phyloP scores from a whole-genome alignment of 2,113 vertebrate genomes.

The Delphinus delphis region DNA sequence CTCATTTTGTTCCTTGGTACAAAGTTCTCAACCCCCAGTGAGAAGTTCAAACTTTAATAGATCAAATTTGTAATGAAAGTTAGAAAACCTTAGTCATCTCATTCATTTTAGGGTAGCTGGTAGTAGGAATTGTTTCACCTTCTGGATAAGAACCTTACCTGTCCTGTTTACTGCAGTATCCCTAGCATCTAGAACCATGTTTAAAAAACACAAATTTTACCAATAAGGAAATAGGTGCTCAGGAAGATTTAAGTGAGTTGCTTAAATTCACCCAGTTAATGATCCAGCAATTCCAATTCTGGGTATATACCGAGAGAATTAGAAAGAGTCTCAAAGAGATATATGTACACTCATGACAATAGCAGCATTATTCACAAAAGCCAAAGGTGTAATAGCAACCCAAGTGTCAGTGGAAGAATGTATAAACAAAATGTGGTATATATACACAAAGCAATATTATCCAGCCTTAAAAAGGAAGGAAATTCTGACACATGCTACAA shows the following conservation, averaged over 20 bases:
- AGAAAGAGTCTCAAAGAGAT: not conserved
- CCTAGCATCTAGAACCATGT: not conserved
- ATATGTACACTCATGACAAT: not conserved
- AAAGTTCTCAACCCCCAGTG: not conserved
- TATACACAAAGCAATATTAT: not conserved
- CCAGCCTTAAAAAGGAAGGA: not conserved
- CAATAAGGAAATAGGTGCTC: not conserved
- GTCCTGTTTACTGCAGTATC: not conserved
- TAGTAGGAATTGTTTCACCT: not conserved
- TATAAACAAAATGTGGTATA: not conserved
- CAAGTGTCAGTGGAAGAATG: not conserved
- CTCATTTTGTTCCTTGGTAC: not conserved
- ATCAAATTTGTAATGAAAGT: not conserved
- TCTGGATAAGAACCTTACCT: not conserved
- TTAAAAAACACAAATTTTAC: not conserved
- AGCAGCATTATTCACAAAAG: not conserved
- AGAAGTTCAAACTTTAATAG: not conserved
- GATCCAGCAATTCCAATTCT: not conserved
- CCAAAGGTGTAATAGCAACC: not conserved
- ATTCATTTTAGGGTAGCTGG: not conserved
- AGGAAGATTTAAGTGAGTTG: not conserved
- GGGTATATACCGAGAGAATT: not conserved
- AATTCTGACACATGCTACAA: not conserved
- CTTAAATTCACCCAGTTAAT: not conserved
- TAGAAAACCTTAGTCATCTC: not conserved